Conservation (phyloP, 2,113 vertebrate species). For the Nothocercus nigrocapillus region DNA sequence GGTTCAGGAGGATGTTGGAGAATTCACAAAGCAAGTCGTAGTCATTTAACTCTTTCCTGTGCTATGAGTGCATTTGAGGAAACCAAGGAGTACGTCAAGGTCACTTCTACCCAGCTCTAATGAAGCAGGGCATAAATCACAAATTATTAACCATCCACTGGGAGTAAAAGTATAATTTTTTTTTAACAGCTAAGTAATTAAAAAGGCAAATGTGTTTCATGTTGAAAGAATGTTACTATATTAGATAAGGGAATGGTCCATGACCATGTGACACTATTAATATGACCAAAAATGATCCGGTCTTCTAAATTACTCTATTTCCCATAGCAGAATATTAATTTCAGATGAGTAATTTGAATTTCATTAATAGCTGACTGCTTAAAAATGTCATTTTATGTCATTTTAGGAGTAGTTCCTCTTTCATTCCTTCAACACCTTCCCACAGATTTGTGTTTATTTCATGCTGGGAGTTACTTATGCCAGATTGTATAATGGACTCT, state of each 20-base stretch:
- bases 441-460: conserved; percentile 61
- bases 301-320: conserved; percentile 71
- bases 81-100: conserved; percentile 66
- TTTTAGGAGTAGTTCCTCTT: conserved; percentile 44
- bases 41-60: conserved; percentile 38
- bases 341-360: conserved; percentile 71
- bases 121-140: conserved; percentile 69
- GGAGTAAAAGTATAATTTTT: conserved; percentile 44
- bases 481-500: conserved; percentile 54
- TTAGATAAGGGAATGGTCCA: conserved; percentile 67
- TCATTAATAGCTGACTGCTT: conserved; percentile 49
- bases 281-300: conserved; percentile 66
- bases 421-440: conserved; percentile 23
- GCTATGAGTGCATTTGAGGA: neutral
- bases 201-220: conserved; percentile 69
- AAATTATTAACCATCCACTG: conserved; percentile 60
- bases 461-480: conserved; percentile 34
- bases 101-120: conserved; percentile 60
- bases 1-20: neutral
- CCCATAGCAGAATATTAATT: conserved; percentile 73
- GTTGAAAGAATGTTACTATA: conserved; percentile 57
- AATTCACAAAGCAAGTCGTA: neutral
- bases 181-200: conserved; percentile 72
- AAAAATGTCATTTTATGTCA: conserved; percentile 57
- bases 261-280: conserved; percentile 69